Evolutionary conservation across 1,140 invertebrate species (phyloP).

Genomic region (Nymphalis io): DNA sequence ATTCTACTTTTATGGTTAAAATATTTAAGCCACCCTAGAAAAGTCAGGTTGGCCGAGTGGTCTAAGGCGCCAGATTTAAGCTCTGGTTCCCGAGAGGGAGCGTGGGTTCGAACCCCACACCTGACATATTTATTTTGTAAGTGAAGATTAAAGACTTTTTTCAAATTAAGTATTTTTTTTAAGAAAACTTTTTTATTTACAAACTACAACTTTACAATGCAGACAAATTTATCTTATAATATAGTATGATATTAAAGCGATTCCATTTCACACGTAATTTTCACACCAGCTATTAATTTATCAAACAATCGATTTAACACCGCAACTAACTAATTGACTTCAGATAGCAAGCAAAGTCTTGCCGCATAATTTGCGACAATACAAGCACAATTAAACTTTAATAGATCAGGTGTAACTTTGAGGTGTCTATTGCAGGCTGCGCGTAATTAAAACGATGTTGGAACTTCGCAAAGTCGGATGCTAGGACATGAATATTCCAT

Average conservation of each 20-base stretch:
- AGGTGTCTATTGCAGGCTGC: conserved; percentile 19
- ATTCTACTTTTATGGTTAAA: too few relatives aligned
- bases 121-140: neutral
- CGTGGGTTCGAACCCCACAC: neutral
- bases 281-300: conserved; percentile 2
- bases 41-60: too few relatives aligned
- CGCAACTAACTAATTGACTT: conserved; percentile 22
- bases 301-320: neutral
- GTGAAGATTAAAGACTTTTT: too few relatives aligned
- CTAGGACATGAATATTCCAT: conserved; percentile 32
- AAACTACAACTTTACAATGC: too few relatives aligned
- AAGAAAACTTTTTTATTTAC: too few relatives aligned
- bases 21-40: too few relatives aligned
- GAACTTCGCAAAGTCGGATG: conserved; percentile 23
- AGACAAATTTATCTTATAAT: too few relatives aligned
- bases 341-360: neutral
- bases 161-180: too few relatives aligned
- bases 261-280: neutral
- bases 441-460: conserved; percentile 34
- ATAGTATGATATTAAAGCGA: too few relatives aligned
- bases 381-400: conserved; percentile 25
- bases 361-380: conserved; percentile 2
- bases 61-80: too few relatives aligned
- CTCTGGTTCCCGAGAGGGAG: too few relatives aligned
- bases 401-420: conserved; percentile 24